phyloP scores from a whole-genome alignment of 2,888 invertebrate species.

The Diarsia brunnea region DNA sequence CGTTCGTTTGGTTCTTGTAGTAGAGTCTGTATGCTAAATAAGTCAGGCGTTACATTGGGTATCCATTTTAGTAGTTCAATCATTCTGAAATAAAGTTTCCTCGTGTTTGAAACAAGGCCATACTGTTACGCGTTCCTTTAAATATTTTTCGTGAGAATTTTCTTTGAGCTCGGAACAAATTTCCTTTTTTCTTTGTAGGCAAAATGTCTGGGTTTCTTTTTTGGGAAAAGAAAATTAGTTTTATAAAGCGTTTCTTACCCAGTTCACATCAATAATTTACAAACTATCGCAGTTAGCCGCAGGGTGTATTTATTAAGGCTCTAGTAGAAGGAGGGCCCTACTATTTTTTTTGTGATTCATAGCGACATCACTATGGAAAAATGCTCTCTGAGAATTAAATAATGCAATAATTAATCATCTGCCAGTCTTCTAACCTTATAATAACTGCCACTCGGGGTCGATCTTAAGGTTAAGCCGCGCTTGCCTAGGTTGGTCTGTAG shows the following conservation, averaged over 20 bases:
- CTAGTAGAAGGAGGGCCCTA: background rate
- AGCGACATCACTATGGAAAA: background rate
- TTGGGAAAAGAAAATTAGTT: conserved; percentile 41
- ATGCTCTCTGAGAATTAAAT: background rate
- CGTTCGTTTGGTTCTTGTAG: conserved; percentile 23
- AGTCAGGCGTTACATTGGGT: conserved; percentile 60
- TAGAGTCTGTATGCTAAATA: conserved; percentile 56
- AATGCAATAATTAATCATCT: too few species aligned
- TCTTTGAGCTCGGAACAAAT: conserved; percentile 37
- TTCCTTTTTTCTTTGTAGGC: conserved; percentile 43
- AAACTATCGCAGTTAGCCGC: background rate
- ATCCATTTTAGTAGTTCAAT: conserved; percentile 63
- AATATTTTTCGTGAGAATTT: conserved; percentile 51
- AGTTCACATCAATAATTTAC: conserved; percentile 28
- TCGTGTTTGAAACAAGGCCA: conserved; percentile 54
- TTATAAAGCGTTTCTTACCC: conserved; percentile 35
- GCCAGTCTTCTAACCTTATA: too few species aligned
- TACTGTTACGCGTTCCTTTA: conserved; percentile 52
- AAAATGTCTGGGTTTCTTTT: conserved; percentile 21
- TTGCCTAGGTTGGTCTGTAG: too few species aligned
- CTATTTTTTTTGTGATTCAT: background rate
- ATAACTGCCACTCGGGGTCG: too few species aligned
- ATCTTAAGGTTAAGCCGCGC: too few species aligned
- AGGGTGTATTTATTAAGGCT: conserved; percentile 5
- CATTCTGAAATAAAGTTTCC: conserved; percentile 57